Conservation (phyloP, 2,797 vertebrate genomes). For the Emydoidea blandingii region DNA sequence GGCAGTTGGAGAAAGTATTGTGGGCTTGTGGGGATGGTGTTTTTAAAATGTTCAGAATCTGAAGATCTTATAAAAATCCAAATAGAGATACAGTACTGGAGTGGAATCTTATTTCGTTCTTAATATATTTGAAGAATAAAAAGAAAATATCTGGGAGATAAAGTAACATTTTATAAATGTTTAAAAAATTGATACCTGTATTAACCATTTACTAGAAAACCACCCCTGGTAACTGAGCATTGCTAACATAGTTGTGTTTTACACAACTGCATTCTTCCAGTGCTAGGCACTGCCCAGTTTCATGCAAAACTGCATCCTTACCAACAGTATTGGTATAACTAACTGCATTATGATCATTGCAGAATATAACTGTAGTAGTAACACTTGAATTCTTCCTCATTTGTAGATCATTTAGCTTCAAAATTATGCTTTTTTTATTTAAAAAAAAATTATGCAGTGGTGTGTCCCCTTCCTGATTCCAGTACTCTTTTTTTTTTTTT, state of each 20-base stretch:
- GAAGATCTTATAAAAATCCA: neutral
- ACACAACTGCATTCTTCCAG: fast-evolving
- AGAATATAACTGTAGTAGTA: neutral
- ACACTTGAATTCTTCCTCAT: neutral
- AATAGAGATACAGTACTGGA: neutral
- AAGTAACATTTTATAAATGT: neutral
- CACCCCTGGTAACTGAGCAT: neutral
- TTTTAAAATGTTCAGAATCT: neutral
- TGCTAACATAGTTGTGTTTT: neutral
- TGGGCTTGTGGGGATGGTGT: neutral
- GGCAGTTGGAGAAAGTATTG: neutral
- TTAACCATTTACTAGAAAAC: neutral
- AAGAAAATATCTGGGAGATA: neutral
- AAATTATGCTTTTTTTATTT: conserved; percentile 14
- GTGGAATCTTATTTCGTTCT: neutral
- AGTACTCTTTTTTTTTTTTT: fast-evolving
- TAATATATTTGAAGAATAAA: neutral
- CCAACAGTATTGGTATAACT: neutral
- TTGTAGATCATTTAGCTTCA: neutral
- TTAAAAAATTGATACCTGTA: neutral
- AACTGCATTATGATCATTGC: neutral
- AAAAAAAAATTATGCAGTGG: fast-evolving
- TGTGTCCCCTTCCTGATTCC: neutral
- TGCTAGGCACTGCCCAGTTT: neutral
- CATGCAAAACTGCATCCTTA: neutral